These are phyloP conservation scores for Netelia fuscicornis DNA, from an alignment of 2,888 invertebrate species.

Conservation along the genomic window DNA sequence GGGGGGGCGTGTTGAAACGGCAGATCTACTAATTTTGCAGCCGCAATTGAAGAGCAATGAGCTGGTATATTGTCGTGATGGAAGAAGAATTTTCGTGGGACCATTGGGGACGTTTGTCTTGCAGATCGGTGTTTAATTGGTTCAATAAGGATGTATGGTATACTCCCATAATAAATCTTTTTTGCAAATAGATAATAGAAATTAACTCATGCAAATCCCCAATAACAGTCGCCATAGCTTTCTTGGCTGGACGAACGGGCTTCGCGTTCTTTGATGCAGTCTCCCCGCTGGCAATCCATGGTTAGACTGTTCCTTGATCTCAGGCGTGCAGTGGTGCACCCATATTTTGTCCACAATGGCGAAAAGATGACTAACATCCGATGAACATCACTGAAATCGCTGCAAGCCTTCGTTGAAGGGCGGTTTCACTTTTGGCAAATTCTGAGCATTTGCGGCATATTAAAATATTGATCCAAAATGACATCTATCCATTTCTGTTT, in stretches of 20 bases:
- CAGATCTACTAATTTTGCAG: too few relatives aligned
- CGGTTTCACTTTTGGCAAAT: constrained; percentile 23
- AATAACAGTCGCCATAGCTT: too few relatives aligned
- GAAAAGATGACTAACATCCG: constrained; percentile 69
- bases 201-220: too few relatives aligned
- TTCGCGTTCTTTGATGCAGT: not conserved
- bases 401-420: not conserved
- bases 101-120: too few relatives aligned
- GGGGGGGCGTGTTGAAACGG: constrained; percentile 58
- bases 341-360: constrained; percentile 80
- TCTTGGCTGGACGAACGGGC: too few relatives aligned
- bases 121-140: too few relatives aligned
- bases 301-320: constrained; percentile 69
- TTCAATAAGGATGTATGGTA: too few relatives aligned
- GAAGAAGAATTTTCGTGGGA: too few relatives aligned
- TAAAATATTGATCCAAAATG: constrained; percentile 26
- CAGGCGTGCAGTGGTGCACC: constrained; percentile 77
- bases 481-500: too few relatives aligned
- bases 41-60: not conserved
- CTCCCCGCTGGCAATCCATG: constrained; percentile 53
- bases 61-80: not conserved
- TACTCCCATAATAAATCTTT: too few relatives aligned
- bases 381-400: constrained; percentile 43
- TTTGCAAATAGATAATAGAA: too few relatives aligned
- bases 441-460: constrained; percentile 28